These are phyloP conservation scores for Geotrupes spiniger DNA, from an alignment of 2,888 invertebrate genomes.

Conservation along the genomic window DNA sequence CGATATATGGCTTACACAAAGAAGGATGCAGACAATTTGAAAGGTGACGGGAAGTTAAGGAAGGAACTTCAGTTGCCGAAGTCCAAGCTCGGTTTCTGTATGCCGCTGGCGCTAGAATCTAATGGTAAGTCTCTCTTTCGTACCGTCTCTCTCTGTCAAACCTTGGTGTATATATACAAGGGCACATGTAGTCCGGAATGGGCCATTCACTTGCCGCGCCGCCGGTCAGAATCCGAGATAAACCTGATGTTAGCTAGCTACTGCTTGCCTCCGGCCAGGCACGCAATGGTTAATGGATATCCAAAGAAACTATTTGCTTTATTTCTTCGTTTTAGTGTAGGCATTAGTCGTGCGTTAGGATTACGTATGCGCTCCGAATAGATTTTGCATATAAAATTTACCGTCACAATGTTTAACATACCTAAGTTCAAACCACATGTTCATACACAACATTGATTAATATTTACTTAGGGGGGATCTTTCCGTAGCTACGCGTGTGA, in stretches of 20 bases:
- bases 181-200: conserved; percentile 33
- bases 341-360: conserved; percentile 16
- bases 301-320: conserved; percentile 30
- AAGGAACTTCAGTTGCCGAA: conserved; percentile 75
- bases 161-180: background rate
- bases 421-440: too few species aligned
- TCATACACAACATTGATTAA: too few species aligned
- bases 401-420: too few species aligned
- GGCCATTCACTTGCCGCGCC: conserved; percentile 32
- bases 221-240: conserved; percentile 36
- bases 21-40: conserved; percentile 66
- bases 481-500: too few species aligned
- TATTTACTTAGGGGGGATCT: too few species aligned
- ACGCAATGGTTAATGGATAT: conserved; percentile 35
- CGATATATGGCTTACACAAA: conserved; percentile 74
- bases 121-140: conserved; percentile 66
- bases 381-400: background rate
- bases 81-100: conserved; percentile 72
- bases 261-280: conserved; percentile 25
- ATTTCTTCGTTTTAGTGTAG: conserved; percentile 25
- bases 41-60: conserved; percentile 69
- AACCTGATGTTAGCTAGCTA: conserved; percentile 33
- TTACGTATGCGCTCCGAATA: conserved; percentile 10
- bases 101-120: conserved; percentile 78
- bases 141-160: conserved; percentile 16